Base-by-base conservation (phyloP, 2,113 vertebrate species). In the Athene cunicularia region DNA sequence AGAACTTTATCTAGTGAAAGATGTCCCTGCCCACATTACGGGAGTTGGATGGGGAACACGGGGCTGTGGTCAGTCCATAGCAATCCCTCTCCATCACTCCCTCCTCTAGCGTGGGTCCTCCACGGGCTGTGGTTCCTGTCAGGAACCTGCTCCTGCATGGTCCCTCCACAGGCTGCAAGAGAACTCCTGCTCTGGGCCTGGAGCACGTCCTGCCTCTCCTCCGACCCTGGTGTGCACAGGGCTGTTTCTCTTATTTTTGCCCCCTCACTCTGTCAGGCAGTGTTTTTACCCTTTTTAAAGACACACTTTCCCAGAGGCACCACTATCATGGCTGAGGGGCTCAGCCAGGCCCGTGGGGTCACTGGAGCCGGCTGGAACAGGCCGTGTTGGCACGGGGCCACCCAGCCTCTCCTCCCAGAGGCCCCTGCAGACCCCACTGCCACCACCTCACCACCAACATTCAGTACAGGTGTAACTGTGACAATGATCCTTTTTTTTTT, bases 361-460 rank as follows among this genome's bases (percentile, higher is more conserved):
- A 0, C 1, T 1, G 0, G 24, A 53, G 7, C 6, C 2, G 2
- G 12, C 12, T 68, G 39, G n/a, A 75, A 59, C 16, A 6, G 43
- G 43, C 43, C 43, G 4, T 45, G 43, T 45, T 12, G 6, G 14
- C n/a, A 32, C 1, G 5, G 21, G 1, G 1, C 52, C 52, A 27
- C 12, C 26, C 6, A 1, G 33, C 15, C 18, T 8, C 52, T 20
- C 22, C n/a, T 24, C 55, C 66, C 24, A 56, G 12, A 22, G 52
- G 17, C 4, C 32, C 37, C 43, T 45, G 43, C 43, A 45, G 43
- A 45, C 43, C 43, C 45, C 45, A 21, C 45, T 47, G 45, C 20
- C 45, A 21, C 8, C 20, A 21, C 45, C 45, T 21, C 45, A 47
- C 45, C 45, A 47, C 18, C 45, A 47, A 47, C 45, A 47, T 47